Conservation (phyloP, 2,888 invertebrate genomes). For the Drosophila kambysellisi region DNA sequence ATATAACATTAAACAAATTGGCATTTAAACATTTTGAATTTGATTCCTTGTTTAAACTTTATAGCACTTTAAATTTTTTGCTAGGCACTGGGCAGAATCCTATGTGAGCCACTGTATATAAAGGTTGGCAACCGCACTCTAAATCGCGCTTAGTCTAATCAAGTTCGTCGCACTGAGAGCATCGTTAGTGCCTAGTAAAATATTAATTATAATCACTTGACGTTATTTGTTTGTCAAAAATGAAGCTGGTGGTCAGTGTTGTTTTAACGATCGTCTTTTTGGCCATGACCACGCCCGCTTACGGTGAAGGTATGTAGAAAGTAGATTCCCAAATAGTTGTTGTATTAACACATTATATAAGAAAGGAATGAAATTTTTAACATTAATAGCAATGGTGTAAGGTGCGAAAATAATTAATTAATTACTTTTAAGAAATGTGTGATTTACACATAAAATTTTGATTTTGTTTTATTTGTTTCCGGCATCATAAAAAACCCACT, state of each 20-base stretch:
- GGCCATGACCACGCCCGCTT: conserved; percentile 43
- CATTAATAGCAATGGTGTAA: neutral
- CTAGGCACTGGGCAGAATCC: too few relatives aligned
- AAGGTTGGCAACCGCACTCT: conserved; percentile 15
- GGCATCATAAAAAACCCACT: neutral
- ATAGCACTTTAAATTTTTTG: too few relatives aligned
- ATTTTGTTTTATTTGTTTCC: neutral
- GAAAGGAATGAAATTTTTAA: neutral
- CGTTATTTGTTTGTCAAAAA: neutral
- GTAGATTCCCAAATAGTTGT: too few relatives aligned
- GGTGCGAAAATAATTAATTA: too few relatives aligned
- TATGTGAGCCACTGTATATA: too few relatives aligned
- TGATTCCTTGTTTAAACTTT: too few relatives aligned
- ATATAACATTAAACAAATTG: too few relatives aligned
- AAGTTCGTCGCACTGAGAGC: conserved; percentile 52
- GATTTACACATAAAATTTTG: neutral
- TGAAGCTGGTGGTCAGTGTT: conserved; percentile 47
- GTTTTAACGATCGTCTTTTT: conserved; percentile 45
- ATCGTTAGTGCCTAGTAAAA: conserved; percentile 25
- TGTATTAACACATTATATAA: too few relatives aligned
- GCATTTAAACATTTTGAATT: too few relatives aligned
- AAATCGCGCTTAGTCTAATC: conserved; percentile 65
- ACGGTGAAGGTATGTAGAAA: conserved; percentile 45
- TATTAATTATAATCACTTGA: neutral
- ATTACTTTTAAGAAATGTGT: neutral